phyloP scores from a whole-genome alignment of 2,797 vertebrate genomes.

The Gambelia wislizenii region DNA sequence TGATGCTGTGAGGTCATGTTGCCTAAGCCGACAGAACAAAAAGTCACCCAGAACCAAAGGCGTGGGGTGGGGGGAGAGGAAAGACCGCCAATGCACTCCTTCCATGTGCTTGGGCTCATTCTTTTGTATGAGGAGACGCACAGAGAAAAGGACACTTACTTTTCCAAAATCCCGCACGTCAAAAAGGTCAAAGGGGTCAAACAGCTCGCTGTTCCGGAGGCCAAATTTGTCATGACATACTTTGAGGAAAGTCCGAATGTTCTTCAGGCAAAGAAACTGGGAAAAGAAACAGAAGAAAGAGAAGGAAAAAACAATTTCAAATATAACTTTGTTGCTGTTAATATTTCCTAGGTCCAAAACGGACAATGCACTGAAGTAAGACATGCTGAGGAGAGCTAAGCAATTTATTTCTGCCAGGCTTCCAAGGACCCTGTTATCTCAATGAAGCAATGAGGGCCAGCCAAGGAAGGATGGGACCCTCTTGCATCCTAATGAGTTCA shows the following conservation, averaged over 20 bases:
- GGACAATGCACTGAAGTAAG: neutral
- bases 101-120: no score
- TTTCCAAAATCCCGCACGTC: slow-evolving; percentile 98
- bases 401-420: no score
- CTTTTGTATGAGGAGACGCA: neutral
- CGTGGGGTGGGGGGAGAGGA: neutral
- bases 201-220: slow-evolving; percentile 93
- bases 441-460: no score
- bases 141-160: slow-evolving; percentile 78
- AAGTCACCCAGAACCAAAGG: neutral
- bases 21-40: neutral
- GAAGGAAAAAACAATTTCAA: neutral
- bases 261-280: slow-evolving; percentile 97
- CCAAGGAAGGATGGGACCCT: neutral
- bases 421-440: no score
- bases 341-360: slow-evolving; percentile 4
- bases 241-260: slow-evolving; percentile 96
- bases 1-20: neutral
- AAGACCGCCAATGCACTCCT: neutral
- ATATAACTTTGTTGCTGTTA: neutral
- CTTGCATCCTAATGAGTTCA: neutral
- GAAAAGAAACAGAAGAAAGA: slow-evolving; percentile 1
- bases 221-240: slow-evolving; percentile 97
- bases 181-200: slow-evolving; percentile 97
- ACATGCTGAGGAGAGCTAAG: no score